A percentile compares a stretch with the other conserved stretches of the same genome.
phyloP scores from a whole-genome alignment of 2,888 invertebrate genomes.

The Mactromeris polynyma region DNA sequence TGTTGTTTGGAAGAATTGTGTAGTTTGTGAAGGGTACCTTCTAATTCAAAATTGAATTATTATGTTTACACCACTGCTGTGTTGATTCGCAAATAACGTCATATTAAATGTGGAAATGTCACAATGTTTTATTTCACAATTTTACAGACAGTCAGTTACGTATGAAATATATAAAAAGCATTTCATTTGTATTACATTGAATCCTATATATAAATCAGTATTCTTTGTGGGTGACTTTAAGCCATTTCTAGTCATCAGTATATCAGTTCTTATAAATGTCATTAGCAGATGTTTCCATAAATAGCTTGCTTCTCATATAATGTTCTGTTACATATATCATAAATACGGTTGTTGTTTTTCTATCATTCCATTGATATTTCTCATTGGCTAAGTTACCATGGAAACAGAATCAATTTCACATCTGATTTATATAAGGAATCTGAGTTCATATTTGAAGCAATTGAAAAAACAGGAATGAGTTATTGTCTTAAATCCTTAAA shows the following conservation, averaged over 20 bases:
- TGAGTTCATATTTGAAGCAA: slow-evolving; percentile 1
- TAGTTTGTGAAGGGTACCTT: too few species aligned
- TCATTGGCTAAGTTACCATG: not conserved
- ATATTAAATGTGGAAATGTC: too few species aligned
- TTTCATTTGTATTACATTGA: too few species aligned
- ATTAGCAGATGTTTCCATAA: not conserved
- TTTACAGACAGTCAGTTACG: too few species aligned
- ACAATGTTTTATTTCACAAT: too few species aligned
- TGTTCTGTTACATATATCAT: not conserved
- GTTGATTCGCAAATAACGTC: too few species aligned
- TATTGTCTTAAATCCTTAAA: not conserved
- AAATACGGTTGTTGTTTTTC: not conserved
- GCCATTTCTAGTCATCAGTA: not conserved
- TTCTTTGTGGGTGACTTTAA: not conserved
- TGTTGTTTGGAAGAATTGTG: too few species aligned
- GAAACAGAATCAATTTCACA: not conserved
- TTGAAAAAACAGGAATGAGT: not conserved
- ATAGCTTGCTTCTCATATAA: not conserved
- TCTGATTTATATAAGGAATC: not conserved
- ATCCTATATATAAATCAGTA: too few species aligned
- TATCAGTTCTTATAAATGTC: not conserved
- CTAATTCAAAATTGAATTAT: too few species aligned
- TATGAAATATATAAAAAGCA: too few species aligned
- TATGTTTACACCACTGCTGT: too few species aligned
- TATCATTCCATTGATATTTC: not conserved